Conservation (phyloP, 2,797 vertebrate species). For the Neoniphon sammara region DNA sequence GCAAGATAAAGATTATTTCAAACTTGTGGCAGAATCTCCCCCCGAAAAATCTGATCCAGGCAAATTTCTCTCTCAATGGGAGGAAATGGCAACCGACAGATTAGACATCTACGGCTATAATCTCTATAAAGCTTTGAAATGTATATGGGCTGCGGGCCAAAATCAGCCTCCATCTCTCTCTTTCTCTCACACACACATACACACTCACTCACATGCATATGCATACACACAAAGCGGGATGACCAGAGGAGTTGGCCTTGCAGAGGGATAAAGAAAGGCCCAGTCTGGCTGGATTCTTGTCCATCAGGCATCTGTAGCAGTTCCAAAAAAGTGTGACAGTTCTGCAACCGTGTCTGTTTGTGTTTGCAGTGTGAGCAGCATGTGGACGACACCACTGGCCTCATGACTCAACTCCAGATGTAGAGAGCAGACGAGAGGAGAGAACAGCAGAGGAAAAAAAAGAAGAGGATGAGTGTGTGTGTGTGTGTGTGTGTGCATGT, state of each 20-base stretch:
- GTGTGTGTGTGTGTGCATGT: not conserved
- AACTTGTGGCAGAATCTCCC: conserved; percentile 61
- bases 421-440: conserved; percentile 13
- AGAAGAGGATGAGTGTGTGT: conserved; percentile 7
- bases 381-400: not conserved
- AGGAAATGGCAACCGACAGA: conserved; percentile 80
- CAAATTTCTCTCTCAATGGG: conserved; percentile 70
- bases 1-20: conserved; percentile 78
- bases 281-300: conserved; percentile 41
- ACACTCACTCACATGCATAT: not conserved
- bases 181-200: conserved; percentile 20
- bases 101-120: conserved; percentile 75
- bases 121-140: conserved; percentile 75
- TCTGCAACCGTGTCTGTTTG: not conserved
- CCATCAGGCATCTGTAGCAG: conserved; percentile 31
- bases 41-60: conserved; percentile 60
- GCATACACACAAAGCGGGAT: conserved; percentile 1
- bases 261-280: conserved; percentile 12
- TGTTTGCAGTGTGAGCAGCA: conserved; percentile 9
- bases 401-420: conserved; percentile 24
- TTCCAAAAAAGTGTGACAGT: conserved; percentile 17
- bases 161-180: conserved; percentile 12
- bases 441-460: not conserved
- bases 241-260: conserved; percentile 17
- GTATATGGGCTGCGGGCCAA: conserved; percentile 64